Evolutionary conservation across 2,797 vertebrate species (phyloP).

Genomic region (Taeniopygia guttata): DNA sequence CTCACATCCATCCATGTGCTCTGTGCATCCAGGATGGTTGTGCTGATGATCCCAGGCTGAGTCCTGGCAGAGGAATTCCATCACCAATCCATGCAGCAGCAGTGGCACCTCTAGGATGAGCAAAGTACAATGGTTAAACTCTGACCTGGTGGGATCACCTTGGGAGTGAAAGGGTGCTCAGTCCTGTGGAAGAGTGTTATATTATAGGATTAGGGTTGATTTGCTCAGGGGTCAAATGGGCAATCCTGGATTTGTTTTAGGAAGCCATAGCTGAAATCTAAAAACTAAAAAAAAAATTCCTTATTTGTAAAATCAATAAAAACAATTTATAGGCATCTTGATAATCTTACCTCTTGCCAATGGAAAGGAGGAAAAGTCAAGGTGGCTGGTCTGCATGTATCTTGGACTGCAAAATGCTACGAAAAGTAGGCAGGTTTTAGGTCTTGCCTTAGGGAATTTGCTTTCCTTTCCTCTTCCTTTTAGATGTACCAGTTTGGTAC

Average conservation of each 20-base stretch:
- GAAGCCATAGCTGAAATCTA: background rate
- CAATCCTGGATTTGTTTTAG: conserved; percentile 33
- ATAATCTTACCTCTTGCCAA: background rate
- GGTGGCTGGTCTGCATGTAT: background rate
- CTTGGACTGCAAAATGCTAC: background rate
- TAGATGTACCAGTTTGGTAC: background rate
- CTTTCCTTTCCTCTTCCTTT: background rate
- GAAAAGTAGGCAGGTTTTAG: background rate
- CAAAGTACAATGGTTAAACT: background rate
- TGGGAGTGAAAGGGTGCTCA: conserved; percentile 17
- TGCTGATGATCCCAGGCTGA: background rate
- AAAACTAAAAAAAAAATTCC: background rate
- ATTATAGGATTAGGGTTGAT: conserved; percentile 25
- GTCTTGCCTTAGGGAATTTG: background rate
- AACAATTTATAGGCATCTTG: background rate
- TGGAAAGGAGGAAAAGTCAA: background rate
- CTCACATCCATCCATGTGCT: rapidly evolving
- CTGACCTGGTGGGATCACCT: background rate
- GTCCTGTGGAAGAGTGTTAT: background rate
- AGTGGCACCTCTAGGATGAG: background rate
- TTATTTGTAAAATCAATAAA: background rate
- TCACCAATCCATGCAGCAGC: background rate
- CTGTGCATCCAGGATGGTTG: background rate
- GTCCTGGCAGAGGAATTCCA: background rate
- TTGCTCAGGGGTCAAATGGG: background rate